A percentile compares a stretch with the other conserved stretches of the same genome.
Evolutionary conservation across 2,113 vertebrate genomes (phyloP).

Genomic region (Rissa tridactyla): DNA sequence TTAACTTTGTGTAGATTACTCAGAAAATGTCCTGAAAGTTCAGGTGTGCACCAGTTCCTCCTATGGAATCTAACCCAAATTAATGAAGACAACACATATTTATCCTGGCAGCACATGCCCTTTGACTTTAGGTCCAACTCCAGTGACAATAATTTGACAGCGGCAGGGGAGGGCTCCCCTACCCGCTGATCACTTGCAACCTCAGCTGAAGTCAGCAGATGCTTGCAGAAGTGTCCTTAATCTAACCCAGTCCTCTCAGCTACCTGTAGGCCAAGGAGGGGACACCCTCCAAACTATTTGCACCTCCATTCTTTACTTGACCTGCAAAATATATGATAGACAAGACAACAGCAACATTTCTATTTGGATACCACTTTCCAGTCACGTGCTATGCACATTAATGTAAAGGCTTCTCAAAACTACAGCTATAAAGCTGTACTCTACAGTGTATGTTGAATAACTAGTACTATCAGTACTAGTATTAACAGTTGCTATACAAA

Average conservation of each 20-base stretch:
- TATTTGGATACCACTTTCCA: not conserved
- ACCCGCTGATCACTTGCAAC: not conserved
- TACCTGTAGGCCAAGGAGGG: not conserved
- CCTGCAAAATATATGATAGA: rapidly evolving
- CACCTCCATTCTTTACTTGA: not conserved
- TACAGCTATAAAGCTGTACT: not conserved
- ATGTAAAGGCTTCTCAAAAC: not conserved
- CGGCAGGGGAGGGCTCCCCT: not conserved
- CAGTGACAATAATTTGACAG: not conserved
- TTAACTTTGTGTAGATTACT: not conserved
- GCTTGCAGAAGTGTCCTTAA: not conserved
- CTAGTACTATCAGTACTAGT: not conserved
- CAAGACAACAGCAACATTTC: not conserved
- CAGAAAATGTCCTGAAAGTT: not conserved
- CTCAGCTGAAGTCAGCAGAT: not conserved
- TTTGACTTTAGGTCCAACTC: not conserved
- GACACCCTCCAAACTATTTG: not conserved
- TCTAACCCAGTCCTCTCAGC: too few species aligned
- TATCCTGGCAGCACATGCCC: not conserved
- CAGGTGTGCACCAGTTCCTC: not conserved
- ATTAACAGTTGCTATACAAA: not conserved
- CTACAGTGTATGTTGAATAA: not conserved
- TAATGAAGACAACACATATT: not conserved
- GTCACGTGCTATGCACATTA: rapidly evolving
- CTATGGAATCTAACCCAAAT: not conserved